Conservation (phyloP, 1,140 invertebrate genomes). For the Augochlora pura region DNA sequence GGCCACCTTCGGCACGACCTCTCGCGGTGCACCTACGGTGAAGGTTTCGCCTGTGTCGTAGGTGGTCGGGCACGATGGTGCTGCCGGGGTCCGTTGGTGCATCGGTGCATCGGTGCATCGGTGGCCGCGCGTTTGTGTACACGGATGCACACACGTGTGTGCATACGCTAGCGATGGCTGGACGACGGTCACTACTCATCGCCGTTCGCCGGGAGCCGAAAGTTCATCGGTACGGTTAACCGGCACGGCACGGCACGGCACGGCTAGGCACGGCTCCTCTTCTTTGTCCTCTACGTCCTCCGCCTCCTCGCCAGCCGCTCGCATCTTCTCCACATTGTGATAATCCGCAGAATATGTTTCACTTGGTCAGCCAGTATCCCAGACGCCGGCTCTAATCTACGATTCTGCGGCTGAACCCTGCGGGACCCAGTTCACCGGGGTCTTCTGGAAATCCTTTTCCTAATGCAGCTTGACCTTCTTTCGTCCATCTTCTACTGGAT, state of each 20-base stretch:
- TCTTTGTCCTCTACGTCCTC: neutral
- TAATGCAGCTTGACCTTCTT: no score
- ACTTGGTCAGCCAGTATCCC: no score
- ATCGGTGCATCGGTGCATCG: constrained; percentile 32
- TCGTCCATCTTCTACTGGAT: no score
- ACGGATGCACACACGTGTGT: neutral
- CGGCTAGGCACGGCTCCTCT: constrained; percentile 46
- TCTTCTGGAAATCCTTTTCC: no score
- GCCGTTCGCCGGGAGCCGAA: constrained; percentile 58
- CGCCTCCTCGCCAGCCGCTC: neutral
- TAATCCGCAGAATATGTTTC: no score
- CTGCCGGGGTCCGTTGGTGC: neutral
- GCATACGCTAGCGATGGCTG: constrained; percentile 22
- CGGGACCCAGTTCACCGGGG: no score
- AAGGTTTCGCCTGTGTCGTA: constrained; percentile 63
- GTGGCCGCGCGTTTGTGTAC: neutral
- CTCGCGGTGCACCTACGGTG: constrained; percentile 65
- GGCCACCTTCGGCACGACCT: constrained; percentile 77
- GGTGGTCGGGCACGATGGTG: constrained; percentile 55
- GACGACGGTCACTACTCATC: constrained; percentile 64
- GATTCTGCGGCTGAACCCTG: no score
- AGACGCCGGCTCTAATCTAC: no score
- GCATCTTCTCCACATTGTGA: no score
- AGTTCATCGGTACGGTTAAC: constrained; percentile 67
- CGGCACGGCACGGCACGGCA: constrained; percentile 48